These are phyloP conservation scores for Microtus ochrogaster DNA, from an alignment of 2,113 vertebrate genomes.

Conservation along the genomic window DNA sequence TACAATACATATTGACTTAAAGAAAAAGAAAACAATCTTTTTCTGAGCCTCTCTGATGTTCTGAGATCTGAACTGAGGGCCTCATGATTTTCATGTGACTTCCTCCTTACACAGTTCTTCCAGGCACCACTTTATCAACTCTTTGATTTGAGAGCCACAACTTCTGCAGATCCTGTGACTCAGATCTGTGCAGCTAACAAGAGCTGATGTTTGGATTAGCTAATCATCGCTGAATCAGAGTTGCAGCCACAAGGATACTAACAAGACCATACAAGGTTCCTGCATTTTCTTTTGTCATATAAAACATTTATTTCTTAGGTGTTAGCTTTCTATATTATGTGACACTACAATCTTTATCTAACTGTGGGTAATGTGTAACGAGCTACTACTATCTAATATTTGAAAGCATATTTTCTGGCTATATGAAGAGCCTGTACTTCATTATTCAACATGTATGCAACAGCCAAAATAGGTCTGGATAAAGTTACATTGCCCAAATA, in stretches of 20 bases:
- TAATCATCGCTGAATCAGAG: too few relatives aligned
- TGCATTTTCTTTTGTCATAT: slow-evolving; percentile 36
- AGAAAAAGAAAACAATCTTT: neutral
- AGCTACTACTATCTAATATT: slow-evolving; percentile 25
- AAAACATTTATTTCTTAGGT: slow-evolving; percentile 36
- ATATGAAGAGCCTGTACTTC: slow-evolving; percentile 14
- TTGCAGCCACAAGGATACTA: too few relatives aligned
- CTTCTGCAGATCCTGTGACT: neutral
- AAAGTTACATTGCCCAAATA: neutral
- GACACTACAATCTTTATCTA: slow-evolving; percentile 1
- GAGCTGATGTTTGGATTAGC: neutral
- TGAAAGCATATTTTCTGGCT: slow-evolving; percentile 61
- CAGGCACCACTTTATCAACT: neutral
- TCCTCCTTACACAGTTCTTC: neutral
- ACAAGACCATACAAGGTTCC: neutral
- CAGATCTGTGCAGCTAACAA: neutral
- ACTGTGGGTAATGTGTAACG: neutral
- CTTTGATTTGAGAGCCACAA: neutral
- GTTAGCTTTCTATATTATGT: slow-evolving; percentile 44
- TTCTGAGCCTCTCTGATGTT: neutral
- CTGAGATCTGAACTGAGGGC: neutral
- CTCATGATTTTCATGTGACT: neutral
- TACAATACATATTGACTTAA: neutral
- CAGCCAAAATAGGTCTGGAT: neutral
- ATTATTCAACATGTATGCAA: neutral